Conservation (phyloP, 1,140 invertebrate species). For the Lepidurus couesii region DNA sequence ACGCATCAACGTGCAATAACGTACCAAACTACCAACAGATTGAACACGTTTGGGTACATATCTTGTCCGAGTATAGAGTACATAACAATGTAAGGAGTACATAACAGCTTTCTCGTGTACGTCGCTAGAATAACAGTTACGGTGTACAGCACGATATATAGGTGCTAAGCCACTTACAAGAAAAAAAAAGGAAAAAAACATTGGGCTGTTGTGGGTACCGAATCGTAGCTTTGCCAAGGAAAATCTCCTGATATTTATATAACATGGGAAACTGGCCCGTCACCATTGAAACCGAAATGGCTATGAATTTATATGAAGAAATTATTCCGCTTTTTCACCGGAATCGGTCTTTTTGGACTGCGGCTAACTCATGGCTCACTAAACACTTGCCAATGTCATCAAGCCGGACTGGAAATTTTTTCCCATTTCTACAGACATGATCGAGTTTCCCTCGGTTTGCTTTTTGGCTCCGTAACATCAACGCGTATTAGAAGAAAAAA, state of each 20-base stretch:
- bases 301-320: slow-evolving; percentile 17
- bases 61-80: neutral
- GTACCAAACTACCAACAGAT: no score
- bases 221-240: neutral
- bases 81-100: neutral
- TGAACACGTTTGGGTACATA: no score
- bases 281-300: slow-evolving; percentile 10
- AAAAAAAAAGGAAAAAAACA: neutral
- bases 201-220: neutral
- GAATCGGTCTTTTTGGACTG: neutral
- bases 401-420: neutral
- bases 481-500: neutral
- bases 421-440: neutral
- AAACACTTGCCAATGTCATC: slow-evolving; percentile 21
- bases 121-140: neutral
- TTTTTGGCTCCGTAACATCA: neutral
- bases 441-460: neutral
- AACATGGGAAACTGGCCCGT: neutral
- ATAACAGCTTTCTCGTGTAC: neutral
- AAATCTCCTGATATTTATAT: neutral
- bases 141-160: neutral
- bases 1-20: no score
- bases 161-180: neutral
- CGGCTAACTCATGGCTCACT: slow-evolving; percentile 9
- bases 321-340: slow-evolving; percentile 14